Conservation (phyloP, 1,140 invertebrate genomes). For the Galleria mellonella region DNA sequence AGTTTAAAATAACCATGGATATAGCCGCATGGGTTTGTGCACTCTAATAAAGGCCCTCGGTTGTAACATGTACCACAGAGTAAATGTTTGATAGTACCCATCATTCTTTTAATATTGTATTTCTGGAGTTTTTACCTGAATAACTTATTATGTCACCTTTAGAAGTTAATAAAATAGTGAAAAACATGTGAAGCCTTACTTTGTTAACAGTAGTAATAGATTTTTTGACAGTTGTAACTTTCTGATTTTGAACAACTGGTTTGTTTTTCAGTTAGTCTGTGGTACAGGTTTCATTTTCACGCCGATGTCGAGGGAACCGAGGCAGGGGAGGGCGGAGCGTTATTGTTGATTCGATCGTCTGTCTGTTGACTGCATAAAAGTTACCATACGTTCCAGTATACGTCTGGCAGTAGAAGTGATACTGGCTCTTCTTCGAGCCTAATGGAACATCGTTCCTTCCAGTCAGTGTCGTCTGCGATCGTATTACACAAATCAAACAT, state of each 20-base stretch:
- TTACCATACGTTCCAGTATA: slow-evolving; percentile 35
- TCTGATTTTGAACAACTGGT: neutral
- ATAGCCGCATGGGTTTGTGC: neutral
- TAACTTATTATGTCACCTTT: too few relatives aligned
- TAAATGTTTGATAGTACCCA: slow-evolving; percentile 1
- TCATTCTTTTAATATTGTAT: too few relatives aligned
- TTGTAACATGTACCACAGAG: slow-evolving; percentile 14
- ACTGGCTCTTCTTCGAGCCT: slow-evolving; percentile 65
- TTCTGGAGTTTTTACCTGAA: too few relatives aligned
- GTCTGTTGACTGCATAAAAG: slow-evolving; percentile 9
- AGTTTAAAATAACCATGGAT: too few relatives aligned
- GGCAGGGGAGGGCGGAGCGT: slow-evolving; percentile 13
- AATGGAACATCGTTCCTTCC: slow-evolving; percentile 71
- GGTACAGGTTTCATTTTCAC: slow-evolving; percentile 15
- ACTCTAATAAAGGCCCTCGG: slow-evolving; percentile 30
- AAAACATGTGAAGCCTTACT: too few relatives aligned
- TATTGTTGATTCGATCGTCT: slow-evolving; percentile 33
- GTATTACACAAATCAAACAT: slow-evolving; percentile 65
- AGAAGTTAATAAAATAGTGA: too few relatives aligned
- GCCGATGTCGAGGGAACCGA: slow-evolving; percentile 4
- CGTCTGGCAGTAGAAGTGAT: slow-evolving; percentile 61
- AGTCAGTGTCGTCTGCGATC: slow-evolving; percentile 48
- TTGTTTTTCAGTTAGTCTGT: slow-evolving; percentile 21
- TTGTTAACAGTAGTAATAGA: too few relatives aligned
- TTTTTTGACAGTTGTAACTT: too few relatives aligned